Base-by-base conservation (phyloP, 2,888 invertebrate species). In the Spicauda simplicius region DNA sequence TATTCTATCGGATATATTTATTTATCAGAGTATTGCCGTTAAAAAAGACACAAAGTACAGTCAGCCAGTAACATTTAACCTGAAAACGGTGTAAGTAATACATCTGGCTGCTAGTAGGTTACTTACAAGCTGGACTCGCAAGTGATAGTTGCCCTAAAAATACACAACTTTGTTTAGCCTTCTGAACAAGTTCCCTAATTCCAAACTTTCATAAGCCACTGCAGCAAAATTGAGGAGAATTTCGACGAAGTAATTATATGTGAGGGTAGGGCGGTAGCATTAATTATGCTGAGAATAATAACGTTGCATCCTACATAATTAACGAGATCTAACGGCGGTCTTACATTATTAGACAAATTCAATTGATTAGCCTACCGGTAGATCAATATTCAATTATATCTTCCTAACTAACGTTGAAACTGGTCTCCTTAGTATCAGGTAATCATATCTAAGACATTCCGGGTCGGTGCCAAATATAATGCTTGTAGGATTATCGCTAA, bases 241-340 rank as follows among this genome's bases (percentile, higher is more conserved):
- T 64, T 64, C 52, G 52, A 19, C 53, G 54, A 10, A 53, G 59
- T 65, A 20, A 59, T 59, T 59, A 59, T 65, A 65, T 59, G 45
- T 59, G 65, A 59, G 30, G 50, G 37, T 57, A 57, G 65, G 58
- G 45, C 52, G 54, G 20, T 19, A 20, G 59, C 66, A 66, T 66
- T 66, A 54, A 66, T 66, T 60, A 66, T 60, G 59, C 54, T 60
- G 59, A 48, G 55, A 66, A 66, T 66, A 66, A 66, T 66, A 66
- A 54, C 33, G 65, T 14, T 60, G 65, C 60, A 60, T 60, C 59
- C 54, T 55, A 66, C 65, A 60, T 66, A 66, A 59, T 65, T 58
- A 59, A 65, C 65, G 20, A 65, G 45, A 65, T 57, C 58, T 59
- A 65, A 45, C 65, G 53, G 18, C 20, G 30, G 45, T 65, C 65